Evolutionary conservation across 1,140 invertebrate genomes (phyloP).

Genomic region (Chrysoperla carnea): DNA sequence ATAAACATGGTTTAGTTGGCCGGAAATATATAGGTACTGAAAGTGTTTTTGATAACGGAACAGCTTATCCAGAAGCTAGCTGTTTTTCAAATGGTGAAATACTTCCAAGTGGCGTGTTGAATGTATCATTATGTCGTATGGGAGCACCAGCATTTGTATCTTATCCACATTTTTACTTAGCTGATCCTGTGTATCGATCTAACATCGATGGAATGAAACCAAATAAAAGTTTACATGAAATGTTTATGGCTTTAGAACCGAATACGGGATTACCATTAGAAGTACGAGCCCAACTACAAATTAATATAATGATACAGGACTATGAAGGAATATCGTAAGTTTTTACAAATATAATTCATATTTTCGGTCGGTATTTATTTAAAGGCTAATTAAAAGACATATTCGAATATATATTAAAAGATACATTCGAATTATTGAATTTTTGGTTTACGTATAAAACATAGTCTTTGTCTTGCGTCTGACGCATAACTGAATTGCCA

Average conservation of each 20-base stretch:
- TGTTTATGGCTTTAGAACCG: constrained; percentile 53
- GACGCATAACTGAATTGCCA: too few species aligned
- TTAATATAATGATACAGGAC: constrained; percentile 47
- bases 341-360: too few species aligned
- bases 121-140: constrained; percentile 45
- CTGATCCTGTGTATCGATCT: constrained; percentile 43
- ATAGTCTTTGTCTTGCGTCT: too few species aligned
- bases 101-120: constrained; percentile 36
- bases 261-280: constrained; percentile 46
- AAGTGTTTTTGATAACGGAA: constrained; percentile 47
- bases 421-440: too few species aligned
- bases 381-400: too few species aligned
- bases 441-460: too few species aligned
- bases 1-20: constrained; percentile 32
- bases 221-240: constrained; percentile 43
- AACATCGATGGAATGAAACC: constrained; percentile 53
- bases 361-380: too few species aligned
- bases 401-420: too few species aligned
- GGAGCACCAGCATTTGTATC: constrained; percentile 67
- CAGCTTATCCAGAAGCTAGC: constrained; percentile 33
- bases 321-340: constrained; percentile 35
- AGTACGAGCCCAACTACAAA: constrained; percentile 49
- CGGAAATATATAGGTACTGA: constrained; percentile 37
- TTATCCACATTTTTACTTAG: constrained; percentile 73
- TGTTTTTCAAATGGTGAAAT: constrained; percentile 30